A percentile compares a stretch with the other conserved stretches of the same genome.
phyloP scores from a whole-genome alignment of 1,140 invertebrate genomes.

The Rhizoglyphus robini region DNA sequence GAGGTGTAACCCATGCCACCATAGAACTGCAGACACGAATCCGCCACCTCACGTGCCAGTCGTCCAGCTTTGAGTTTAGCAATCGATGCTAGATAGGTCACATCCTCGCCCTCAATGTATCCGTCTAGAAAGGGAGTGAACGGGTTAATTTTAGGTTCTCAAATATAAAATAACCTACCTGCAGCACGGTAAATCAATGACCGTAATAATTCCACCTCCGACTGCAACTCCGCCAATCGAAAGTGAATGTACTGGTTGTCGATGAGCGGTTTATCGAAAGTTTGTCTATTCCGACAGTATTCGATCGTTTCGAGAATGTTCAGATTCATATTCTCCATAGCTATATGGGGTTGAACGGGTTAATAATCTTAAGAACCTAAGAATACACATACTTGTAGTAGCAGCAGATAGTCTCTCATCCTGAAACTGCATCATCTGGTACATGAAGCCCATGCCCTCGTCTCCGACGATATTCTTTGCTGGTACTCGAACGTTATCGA shows the following conservation, averaged over 20 bases:
- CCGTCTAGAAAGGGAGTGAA: slow-evolving; percentile 21
- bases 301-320: slow-evolving; percentile 39
- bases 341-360: no score
- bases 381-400: no score
- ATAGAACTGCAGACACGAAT: slow-evolving; percentile 46
- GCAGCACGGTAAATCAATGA: slow-evolving; percentile 40
- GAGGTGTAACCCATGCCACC: slow-evolving; percentile 48
- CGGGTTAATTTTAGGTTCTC: slow-evolving; percentile 19
- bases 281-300: slow-evolving; percentile 38
- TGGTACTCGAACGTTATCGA: slow-evolving; percentile 45
- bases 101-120: slow-evolving; percentile 39
- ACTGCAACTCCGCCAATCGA: slow-evolving; percentile 41
- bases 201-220: slow-evolving; percentile 42
- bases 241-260: slow-evolving; percentile 44
- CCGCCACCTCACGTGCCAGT: slow-evolving; percentile 38
- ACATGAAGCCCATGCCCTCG: slow-evolving; percentile 44
- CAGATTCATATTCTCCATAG: slow-evolving; percentile 34
- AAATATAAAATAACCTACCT: slow-evolving; percentile 27
- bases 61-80: slow-evolving; percentile 44
- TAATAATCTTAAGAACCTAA: slow-evolving; percentile 29
- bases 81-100: slow-evolving; percentile 45
- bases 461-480: slow-evolving; percentile 44
- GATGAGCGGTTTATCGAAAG: slow-evolving; percentile 41
- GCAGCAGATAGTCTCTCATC: slow-evolving; percentile 40
- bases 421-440: slow-evolving; percentile 50